Evolutionary conservation across 2,888 invertebrate species (phyloP), one percentile per base, ranked within the genome.

Genomic region (Polydrusus cervinus): DNA sequence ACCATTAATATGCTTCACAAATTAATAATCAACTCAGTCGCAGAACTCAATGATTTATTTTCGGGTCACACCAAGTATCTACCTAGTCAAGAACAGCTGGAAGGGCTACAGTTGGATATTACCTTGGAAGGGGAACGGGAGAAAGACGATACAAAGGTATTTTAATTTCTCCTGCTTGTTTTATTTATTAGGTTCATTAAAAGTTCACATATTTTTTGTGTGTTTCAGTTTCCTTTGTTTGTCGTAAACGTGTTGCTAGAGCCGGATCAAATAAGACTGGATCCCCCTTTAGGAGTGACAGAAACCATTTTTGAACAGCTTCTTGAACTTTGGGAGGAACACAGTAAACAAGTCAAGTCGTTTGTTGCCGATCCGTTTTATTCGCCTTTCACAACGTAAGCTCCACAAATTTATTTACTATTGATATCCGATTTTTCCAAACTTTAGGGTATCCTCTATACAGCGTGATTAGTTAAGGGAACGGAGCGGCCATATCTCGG

Each of bases 351-450:
- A n/a, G 91, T 95, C 20, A 90, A 91, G 79, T 92, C 93, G 74
- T 92, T 93, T 70, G 90, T 95, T 0, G 91, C 92, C 47, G 95
- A 96, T 81, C 88, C 90, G 1, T 86, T 89, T 20, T 92, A 93
- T 81, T 89, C 91, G 81, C 90, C 92, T 66, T 96, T 95, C 81
- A 95, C 94, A 3, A 92, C 93, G 91, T 91, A 84, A 83, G 85
- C 47, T 25, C 5, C 3, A 45, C 1, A 6, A 45, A n/a, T n/a
- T n/a, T n/a, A n/a, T n/a, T n/a, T n/a, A n/a, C n/a, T n/a, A n/a
- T n/a, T n/a, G n/a, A n/a, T n/a, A n/a, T n/a, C n/a, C n/a, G n/a
- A 9, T 18, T 13, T 51, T 47, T n/a, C 18, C 20, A 8, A 13
- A 11, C 47, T 49, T 60, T n/a, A n/a, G n/a, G n/a, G n/a, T n/a